A percentile compares a stretch with the other conserved stretches of the same genome.
Conservation (phyloP, 2,113 vertebrate genomes). For the Psittacus erithacus region DNA sequence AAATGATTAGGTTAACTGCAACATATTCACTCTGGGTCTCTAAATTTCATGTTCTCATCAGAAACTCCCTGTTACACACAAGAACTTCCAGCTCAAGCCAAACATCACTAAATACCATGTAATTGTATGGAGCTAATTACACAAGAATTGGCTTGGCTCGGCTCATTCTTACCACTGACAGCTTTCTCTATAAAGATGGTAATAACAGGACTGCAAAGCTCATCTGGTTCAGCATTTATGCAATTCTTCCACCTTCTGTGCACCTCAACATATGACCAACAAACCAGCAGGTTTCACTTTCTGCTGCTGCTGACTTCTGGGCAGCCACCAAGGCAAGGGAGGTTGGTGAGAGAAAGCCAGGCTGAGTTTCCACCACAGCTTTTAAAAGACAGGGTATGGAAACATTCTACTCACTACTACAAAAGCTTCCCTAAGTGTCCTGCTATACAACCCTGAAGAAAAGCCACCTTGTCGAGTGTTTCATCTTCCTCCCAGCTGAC, state of each 20-base stretch:
- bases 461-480: background rate
- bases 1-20: constrained; percentile 10
- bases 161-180: background rate
- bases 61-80: background rate
- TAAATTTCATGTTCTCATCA: background rate
- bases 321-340: background rate
- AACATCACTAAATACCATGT: background rate
- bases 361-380: background rate
- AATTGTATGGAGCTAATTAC: constrained; percentile 16
- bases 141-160: background rate
- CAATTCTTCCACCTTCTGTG: background rate
- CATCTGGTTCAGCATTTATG: background rate
- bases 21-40: background rate
- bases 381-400: background rate
- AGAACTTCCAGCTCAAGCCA: constrained; percentile 14
- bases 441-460: background rate
- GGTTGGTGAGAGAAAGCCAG: background rate
- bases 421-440: background rate
- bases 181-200: background rate
- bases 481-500: background rate
- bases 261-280: background rate
- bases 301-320: constrained; percentile 17
- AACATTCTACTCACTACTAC: background rate
- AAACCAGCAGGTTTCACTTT: constrained; percentile 47
- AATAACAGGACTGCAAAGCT: background rate